These are phyloP conservation scores for Dissostichus mawsoni DNA, from an alignment of 2,113 vertebrate genomes.

Conservation along the genomic window DNA sequence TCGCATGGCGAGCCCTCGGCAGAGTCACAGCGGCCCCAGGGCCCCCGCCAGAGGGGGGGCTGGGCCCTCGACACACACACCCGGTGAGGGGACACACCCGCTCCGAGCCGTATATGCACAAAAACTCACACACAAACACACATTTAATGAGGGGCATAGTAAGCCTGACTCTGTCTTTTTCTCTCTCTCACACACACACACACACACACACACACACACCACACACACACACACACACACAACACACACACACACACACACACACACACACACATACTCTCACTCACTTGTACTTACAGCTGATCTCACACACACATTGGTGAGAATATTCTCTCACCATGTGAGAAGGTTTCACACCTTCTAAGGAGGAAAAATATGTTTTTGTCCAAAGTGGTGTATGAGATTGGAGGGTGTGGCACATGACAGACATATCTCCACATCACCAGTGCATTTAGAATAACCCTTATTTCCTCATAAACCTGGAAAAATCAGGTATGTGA, in stretches of 20 bases:
- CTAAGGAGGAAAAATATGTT: not conserved
- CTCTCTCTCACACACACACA: not conserved
- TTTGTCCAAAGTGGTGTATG: conserved; percentile 8
- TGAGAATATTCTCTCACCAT: conserved; percentile 3
- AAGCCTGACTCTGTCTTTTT: conserved; percentile 9
- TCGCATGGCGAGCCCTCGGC: conserved; percentile 92
- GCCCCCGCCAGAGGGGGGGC: conserved; percentile 94
- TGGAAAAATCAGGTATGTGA: conserved; percentile 32
- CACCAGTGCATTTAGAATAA: conserved; percentile 18
- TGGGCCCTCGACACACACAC: conserved; percentile 92
- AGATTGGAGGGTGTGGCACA: conserved; percentile 14
- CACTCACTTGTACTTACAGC: not conserved
- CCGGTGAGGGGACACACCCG: conserved; percentile 91
- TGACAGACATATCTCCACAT: conserved; percentile 10
- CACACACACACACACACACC: too few relatives aligned
- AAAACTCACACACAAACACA: conserved; percentile 45
- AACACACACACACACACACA: conserved; percentile 17
- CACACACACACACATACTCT: conserved; percentile 2
- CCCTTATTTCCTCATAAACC: not conserved
- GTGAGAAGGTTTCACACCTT: conserved; percentile 3
- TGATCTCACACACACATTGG: conserved; percentile 18
- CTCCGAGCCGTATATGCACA: conserved; percentile 70
- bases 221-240: too few relatives aligned
- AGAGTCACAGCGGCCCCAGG: conserved; percentile 94
- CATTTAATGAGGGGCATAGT: conserved; percentile 14